Evolutionary conservation across 2,888 invertebrate genomes (phyloP).

Genomic region (Invenusta paracnida): DNA sequence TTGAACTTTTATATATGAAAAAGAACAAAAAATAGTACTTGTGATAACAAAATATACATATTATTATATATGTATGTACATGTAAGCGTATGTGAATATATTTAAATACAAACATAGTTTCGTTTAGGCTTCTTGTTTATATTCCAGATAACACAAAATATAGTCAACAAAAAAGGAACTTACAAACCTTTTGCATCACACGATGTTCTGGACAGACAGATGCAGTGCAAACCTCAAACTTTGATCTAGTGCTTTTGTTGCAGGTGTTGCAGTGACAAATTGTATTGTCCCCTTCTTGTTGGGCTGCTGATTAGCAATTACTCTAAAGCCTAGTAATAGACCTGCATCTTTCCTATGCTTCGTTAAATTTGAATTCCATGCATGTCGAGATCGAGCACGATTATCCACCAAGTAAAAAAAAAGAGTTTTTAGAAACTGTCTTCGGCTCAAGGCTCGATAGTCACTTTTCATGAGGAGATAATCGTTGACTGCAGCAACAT

Average conservation of each 20-base stretch:
- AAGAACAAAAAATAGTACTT: too few relatives aligned
- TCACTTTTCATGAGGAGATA: background rate
- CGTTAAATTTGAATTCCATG: background rate
- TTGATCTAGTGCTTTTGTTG: slow-evolving; percentile 13
- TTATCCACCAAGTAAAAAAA: background rate
- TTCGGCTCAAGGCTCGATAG: background rate
- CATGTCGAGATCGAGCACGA: background rate
- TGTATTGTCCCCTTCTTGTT: background rate
- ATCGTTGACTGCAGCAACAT: slow-evolving; percentile 12
- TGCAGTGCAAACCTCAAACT: background rate
- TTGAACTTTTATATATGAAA: too few relatives aligned
- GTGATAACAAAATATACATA: too few relatives aligned
- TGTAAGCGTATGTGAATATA: too few relatives aligned
- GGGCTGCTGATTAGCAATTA: background rate
- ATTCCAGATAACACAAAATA: too few relatives aligned
- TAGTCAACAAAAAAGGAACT: background rate
- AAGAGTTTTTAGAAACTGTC: background rate
- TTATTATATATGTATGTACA: too few relatives aligned
- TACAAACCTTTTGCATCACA: background rate
- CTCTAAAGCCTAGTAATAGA: background rate
- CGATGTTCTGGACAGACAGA: background rate
- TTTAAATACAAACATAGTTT: too few relatives aligned
- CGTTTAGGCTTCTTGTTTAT: too few relatives aligned
- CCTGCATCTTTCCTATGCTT: background rate
- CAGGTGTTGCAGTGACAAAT: background rate